These are phyloP conservation scores for Mastomys coucha DNA, from an alignment of 2,113 vertebrate genomes.

Conservation along the genomic window DNA sequence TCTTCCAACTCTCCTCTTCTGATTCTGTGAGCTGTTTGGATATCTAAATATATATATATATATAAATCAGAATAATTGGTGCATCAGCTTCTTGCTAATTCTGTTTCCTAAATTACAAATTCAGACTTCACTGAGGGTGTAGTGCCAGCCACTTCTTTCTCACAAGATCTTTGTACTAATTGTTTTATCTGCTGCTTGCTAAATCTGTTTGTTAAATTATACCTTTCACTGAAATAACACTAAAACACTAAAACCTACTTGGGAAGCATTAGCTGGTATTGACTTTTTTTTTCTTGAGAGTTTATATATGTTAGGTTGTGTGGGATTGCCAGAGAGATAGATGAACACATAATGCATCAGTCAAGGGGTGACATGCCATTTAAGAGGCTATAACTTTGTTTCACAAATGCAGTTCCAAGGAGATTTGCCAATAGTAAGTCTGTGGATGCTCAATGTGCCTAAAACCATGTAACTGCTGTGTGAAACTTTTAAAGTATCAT, in stretches of 20 bases:
- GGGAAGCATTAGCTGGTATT: constrained; percentile 84
- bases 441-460: background rate
- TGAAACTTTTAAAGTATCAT: background rate
- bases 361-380: constrained; percentile 17
- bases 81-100: constrained; percentile 84
- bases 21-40: constrained; percentile 77
- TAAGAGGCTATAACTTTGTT: constrained; percentile 9
- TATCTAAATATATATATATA: background rate
- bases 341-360: constrained; percentile 55
- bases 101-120: constrained; percentile 86
- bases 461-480: background rate
- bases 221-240: constrained; percentile 83
- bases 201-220: constrained; percentile 87
- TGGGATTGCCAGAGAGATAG: constrained; percentile 54
- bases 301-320: constrained; percentile 59
- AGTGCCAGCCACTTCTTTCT: constrained; percentile 80
- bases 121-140: constrained; percentile 75
- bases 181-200: constrained; percentile 86
- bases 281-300: constrained; percentile 64
- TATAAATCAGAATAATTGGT: constrained; percentile 83
- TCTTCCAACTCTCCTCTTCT: constrained; percentile 44
- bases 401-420: constrained; percentile 26
- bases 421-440: constrained; percentile 23
- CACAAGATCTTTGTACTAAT: constrained; percentile 85
- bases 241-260: constrained; percentile 82